Percentiles rank a stretch among this genome's conserved stretches.
phyloP scores from a whole-genome alignment of 1,140 invertebrate genomes.

The Scaptodrosophila lebanonensis region DNA sequence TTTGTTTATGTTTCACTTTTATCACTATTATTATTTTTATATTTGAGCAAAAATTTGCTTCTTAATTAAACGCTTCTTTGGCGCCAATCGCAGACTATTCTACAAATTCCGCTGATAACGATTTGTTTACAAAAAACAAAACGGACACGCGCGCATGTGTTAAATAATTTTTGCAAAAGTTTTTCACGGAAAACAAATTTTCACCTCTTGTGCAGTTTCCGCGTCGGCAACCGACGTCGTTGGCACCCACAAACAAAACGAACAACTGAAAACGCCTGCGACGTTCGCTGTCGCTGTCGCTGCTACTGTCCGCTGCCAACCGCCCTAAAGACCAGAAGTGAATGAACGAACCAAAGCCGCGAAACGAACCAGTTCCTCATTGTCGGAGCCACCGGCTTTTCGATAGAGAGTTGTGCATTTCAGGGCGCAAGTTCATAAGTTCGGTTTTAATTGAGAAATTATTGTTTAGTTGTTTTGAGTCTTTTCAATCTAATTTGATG shows the following conservation, averaged over 20 bases:
- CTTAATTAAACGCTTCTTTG: constrained; percentile 32
- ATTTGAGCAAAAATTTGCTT: constrained; percentile 35
- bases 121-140: constrained; percentile 29
- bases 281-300: too few species aligned
- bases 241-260: constrained; percentile 54
- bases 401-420: too few species aligned
- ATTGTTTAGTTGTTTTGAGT: too few species aligned
- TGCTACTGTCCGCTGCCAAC: too few species aligned
- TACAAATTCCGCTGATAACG: constrained; percentile 41
- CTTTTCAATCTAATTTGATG: too few species aligned
- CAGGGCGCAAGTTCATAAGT: too few species aligned
- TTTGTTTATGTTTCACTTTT: constrained; percentile 69
- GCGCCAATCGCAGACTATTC: constrained; percentile 45
- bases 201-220: too few species aligned
- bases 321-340: too few species aligned
- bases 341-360: too few species aligned
- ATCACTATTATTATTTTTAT: constrained; percentile 39
- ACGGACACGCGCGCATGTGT: constrained; percentile 45
- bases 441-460: too few species aligned
- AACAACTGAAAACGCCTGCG: constrained; percentile 51
- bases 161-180: constrained; percentile 33
- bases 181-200: constrained; percentile 26
- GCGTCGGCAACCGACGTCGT: constrained; percentile 49
- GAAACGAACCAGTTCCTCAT: too few species aligned
- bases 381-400: too few species aligned